Conservation (phyloP, 2,113 vertebrate genomes). For the Orcinus orca region DNA sequence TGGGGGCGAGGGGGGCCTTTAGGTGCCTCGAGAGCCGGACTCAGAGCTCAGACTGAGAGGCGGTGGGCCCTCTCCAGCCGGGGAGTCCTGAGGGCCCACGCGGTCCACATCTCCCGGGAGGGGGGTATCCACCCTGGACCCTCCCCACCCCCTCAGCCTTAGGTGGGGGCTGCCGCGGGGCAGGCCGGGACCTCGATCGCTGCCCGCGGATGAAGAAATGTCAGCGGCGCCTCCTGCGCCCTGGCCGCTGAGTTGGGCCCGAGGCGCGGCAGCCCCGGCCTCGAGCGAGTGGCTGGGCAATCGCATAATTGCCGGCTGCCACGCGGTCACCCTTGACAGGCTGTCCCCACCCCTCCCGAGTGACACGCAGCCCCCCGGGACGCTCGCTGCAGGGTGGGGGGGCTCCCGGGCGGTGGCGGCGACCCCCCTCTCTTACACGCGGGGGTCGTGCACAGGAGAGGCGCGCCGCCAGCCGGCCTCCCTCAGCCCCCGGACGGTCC, state of each 20-base stretch:
- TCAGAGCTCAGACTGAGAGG: not conserved
- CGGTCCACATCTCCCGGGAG: not conserved
- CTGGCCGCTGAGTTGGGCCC: conserved; percentile 61
- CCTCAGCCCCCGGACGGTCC: rapidly evolving
- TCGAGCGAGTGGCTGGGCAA: conserved; percentile 73
- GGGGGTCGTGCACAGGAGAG: not conserved
- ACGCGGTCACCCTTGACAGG: conserved; percentile 82
- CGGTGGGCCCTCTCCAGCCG: rapidly evolving
- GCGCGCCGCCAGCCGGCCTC: rapidly evolving
- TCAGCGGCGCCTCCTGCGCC: conserved; percentile 71
- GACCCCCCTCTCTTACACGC: too few species aligned
- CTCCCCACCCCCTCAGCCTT: not conserved
- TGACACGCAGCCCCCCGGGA: not conserved
- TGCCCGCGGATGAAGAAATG: conserved; percentile 73
- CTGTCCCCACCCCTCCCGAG: not conserved
- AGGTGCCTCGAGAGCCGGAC: not conserved
- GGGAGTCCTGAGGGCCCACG: rapidly evolving
- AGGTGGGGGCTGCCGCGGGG: not conserved
- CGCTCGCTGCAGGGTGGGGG: rapidly evolving
- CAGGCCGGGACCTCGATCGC: conserved; percentile 76
- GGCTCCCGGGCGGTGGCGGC: too few species aligned
- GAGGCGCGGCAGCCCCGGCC: conserved; percentile 72
- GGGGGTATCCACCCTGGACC: too few species aligned
- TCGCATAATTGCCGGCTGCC: conserved; percentile 82
- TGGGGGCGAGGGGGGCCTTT: rapidly evolving